Base-by-base conservation (phyloP, 2,797 vertebrate genomes). In the Rhinichthys osculus region DNA sequence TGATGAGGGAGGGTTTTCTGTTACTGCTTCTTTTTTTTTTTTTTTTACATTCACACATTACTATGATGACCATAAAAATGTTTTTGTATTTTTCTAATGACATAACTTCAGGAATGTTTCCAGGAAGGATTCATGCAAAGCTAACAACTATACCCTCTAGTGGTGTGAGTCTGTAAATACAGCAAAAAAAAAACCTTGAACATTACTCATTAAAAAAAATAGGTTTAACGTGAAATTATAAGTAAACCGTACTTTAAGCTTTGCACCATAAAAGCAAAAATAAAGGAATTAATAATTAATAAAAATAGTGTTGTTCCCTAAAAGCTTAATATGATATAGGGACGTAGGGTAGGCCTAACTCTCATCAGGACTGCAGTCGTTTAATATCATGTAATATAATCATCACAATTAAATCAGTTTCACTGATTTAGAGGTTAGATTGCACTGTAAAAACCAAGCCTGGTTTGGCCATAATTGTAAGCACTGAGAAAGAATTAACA, bases 141-240 rank as follows among this genome's bases (percentile, higher is more conserved):
- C 17, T 85, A 74, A 83, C 82, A 69, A 84, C 64, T 87, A 78
- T 59, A 50, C 88, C 42, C 88, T 90, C 89, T 90, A 89, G 88
- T 89, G 89, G 85, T 50, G n/a, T 5, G 33, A 69, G 19, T 7
- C 79, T 87, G 86, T 87, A 74, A 89, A 85, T 85, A 81, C 86
- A 78, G 74, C 5, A 0, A 16, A 33, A 33, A 7, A 17, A 7
- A 64, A 33, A n/a, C n/a, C 33, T 47, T 4, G 2, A 73, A 54
- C 54, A 54, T 67, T 33, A 64, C 27, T 19, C 40, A 21, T 66
- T 7, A 27, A 59, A 14, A 77, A 78, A 59, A 38, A 3, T 7
- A 66, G 62, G 62, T 30, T 17, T 27, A 73, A 30, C 3, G 4
- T 73, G 27, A 52, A 54, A 52, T 35, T 64, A 27, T 16, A 30